phyloP scores from a whole-genome alignment of 92 coral and sea anemone genomes.

The Porites divaricata region DNA sequence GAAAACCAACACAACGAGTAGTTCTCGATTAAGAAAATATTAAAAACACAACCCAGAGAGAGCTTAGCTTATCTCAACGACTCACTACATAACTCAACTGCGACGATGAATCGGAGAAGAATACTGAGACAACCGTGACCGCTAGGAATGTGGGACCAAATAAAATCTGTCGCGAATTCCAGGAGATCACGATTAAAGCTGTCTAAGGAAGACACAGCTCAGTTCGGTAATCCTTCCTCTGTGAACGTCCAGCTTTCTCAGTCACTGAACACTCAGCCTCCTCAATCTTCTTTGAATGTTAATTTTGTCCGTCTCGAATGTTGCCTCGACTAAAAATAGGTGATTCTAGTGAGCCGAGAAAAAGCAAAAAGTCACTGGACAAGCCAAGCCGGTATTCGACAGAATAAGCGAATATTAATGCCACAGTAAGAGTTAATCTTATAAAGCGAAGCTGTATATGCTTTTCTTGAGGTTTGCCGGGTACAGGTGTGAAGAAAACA shows the following conservation, averaged over 20 bases:
- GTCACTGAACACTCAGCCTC: conserved; percentile 22
- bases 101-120: background rate
- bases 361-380: conserved; percentile 31
- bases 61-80: conserved; percentile 5
- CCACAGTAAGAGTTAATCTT: conserved; percentile 20
- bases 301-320: conserved; percentile 22
- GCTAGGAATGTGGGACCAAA: conserved; percentile 36
- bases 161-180: conserved; percentile 54
- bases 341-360: conserved; percentile 22
- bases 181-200: conserved; percentile 48
- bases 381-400: conserved; percentile 42
- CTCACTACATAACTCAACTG: conserved; percentile 8
- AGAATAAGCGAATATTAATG: conserved; percentile 12
- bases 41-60: background rate
- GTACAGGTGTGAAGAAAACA: conserved; percentile 15
- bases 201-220: conserved; percentile 36
- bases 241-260: conserved; percentile 51
- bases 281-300: conserved; percentile 34
- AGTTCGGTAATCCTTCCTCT: conserved; percentile 49
- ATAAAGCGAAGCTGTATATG: conserved; percentile 23
- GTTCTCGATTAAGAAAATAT: background rate
- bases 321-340: conserved; percentile 31
- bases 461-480: background rate
- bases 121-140: conserved; percentile 30
- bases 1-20: background rate